Evolutionary conservation across 2,113 vertebrate species (phyloP).

Genomic region (Toxostoma redivivum): DNA sequence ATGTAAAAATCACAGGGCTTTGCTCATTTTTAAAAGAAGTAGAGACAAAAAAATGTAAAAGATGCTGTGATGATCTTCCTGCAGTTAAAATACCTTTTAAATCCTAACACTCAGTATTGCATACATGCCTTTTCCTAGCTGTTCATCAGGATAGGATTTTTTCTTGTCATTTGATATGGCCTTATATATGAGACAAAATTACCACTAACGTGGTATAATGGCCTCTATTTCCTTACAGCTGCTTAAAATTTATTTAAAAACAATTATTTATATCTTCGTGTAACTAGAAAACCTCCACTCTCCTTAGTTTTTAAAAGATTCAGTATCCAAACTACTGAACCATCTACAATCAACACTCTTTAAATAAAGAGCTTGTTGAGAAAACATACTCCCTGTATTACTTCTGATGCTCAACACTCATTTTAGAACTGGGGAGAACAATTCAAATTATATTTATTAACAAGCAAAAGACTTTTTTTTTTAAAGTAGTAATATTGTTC

Average conservation of each 20-base stretch:
- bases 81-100: background rate
- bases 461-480: fast-evolving
- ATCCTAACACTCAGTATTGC: background rate
- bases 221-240: background rate
- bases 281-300: background rate
- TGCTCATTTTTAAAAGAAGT: background rate
- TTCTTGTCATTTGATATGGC: background rate
- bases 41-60: background rate
- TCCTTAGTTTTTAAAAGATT: background rate
- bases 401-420: fast-evolving
- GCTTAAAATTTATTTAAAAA: background rate
- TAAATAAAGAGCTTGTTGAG: background rate
- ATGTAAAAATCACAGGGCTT: background rate
- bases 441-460: background rate
- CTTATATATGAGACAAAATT: background rate
- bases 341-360: background rate
- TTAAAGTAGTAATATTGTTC: background rate
- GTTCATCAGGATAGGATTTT: background rate
- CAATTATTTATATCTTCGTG: background rate
- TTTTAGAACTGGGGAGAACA: background rate
- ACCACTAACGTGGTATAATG: background rate
- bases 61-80: background rate
- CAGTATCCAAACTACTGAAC: background rate
- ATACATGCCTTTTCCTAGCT: background rate
- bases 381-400: background rate